Conservation (phyloP, 2,113 vertebrate genomes). For the Asarcornis scutulata region DNA sequence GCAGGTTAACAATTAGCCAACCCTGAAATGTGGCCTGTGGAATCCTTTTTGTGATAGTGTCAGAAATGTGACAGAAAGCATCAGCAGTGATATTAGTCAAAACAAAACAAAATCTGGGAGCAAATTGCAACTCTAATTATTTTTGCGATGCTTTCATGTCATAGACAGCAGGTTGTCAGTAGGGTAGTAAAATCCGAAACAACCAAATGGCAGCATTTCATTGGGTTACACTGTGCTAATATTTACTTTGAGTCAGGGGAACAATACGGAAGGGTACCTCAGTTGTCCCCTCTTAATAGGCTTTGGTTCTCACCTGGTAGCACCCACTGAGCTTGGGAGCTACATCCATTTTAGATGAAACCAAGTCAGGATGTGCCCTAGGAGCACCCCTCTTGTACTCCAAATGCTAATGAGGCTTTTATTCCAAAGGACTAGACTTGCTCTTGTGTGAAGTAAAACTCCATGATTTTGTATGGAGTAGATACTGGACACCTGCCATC, state of each 20-base stretch:
- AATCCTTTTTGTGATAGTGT: not conserved
- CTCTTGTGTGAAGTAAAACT: not conserved
- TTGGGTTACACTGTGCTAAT: not conserved
- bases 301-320: not conserved
- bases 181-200: not conserved
- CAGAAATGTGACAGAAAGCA: not conserved
- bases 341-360: not conserved
- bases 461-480: not conserved
- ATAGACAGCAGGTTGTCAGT: not conserved
- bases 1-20: not conserved
- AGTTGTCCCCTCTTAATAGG: not conserved
- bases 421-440: not conserved
- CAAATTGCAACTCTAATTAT: not conserved
- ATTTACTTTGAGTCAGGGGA: not conserved
- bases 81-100: not conserved
- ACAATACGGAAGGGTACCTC: not conserved
- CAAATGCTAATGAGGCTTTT: not conserved
- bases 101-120: not conserved
- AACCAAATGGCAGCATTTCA: fast-evolving
- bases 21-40: not conserved
- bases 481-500: not conserved
- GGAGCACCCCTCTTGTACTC: not conserved
- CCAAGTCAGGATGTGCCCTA: not conserved
- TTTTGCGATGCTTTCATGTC: not conserved
- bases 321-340: fast-evolving